A percentile compares a stretch with the other conserved stretches of the same genome.
These are phyloP conservation scores for Bradypodion pumilum DNA, from an alignment of 2,797 vertebrate species.

Conservation along the genomic window DNA sequence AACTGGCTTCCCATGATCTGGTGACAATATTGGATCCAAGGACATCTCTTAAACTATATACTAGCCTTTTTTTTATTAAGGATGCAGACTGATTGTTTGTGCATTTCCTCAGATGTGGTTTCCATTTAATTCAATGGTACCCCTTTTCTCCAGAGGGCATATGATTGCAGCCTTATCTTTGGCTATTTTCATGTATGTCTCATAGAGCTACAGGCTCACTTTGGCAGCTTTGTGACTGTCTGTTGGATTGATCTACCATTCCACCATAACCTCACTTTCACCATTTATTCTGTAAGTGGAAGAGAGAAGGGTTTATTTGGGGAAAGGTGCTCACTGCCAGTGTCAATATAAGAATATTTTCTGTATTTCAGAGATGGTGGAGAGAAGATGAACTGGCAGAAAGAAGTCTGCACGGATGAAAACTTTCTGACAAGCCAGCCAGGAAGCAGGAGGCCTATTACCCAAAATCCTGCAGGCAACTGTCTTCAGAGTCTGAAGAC, in stretches of 20 bases:
- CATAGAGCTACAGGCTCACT: neutral
- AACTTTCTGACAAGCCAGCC: neutral
- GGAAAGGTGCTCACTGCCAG: neutral
- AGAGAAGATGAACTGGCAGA: neutral
- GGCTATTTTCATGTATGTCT: neutral
- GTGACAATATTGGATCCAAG: neutral
- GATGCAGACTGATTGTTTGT: neutral
- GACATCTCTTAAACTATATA: neutral
- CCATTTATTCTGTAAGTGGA: neutral
- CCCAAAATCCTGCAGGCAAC: rapidly evolving
- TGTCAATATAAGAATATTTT: rapidly evolving
- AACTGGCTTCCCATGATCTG: too few species aligned
- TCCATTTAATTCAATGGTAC: neutral
- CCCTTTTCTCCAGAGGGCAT: neutral
- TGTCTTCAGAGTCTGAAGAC: neutral
- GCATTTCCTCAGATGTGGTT: neutral
- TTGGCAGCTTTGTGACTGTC: neutral
- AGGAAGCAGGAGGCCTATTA: neutral
- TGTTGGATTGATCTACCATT: neutral
- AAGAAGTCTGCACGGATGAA: conserved; percentile 6
- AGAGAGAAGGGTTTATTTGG: neutral
- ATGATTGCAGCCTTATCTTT: neutral
- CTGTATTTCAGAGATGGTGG: neutral
- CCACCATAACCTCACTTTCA: conserved; percentile 1
- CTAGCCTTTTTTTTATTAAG: neutral